phyloP scores from a whole-genome alignment of 1,140 invertebrate species.

The Trinorchestia longiramus region DNA sequence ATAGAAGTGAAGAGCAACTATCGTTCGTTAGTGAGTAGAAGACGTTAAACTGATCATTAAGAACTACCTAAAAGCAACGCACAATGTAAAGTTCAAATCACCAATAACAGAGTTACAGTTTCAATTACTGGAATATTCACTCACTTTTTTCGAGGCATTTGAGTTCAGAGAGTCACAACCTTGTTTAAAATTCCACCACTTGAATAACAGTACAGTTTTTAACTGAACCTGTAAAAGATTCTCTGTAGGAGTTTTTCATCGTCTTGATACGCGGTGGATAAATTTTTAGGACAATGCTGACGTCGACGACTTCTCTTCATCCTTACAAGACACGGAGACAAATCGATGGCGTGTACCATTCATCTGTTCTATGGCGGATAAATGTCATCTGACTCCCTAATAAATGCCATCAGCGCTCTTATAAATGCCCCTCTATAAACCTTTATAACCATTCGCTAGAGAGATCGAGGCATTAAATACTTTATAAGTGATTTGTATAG shows the following conservation, averaged over 20 bases:
- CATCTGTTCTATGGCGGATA: not conserved
- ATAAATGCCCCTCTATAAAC: not conserved
- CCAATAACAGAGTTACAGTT: not conserved
- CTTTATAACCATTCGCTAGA: not conserved
- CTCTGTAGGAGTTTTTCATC: not conserved
- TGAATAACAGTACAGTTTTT: not conserved
- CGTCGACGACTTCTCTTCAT: not conserved
- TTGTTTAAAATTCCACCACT: not conserved
- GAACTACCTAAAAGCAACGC: too few relatives aligned
- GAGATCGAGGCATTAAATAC: not conserved
- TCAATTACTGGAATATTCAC: not conserved
- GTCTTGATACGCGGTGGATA: not conserved
- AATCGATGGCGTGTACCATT: not conserved
- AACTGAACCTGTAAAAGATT: not conserved
- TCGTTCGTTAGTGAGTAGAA: too few relatives aligned
- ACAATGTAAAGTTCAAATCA: not conserved
- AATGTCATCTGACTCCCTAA: not conserved
- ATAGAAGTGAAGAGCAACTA: not conserved
- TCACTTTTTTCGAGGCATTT: not conserved
- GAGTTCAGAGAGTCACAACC: not conserved
- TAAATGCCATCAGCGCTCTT: not conserved
- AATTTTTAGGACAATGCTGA: not conserved
- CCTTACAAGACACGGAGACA: not conserved
- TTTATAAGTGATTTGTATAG: not conserved
- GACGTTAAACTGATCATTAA: too few relatives aligned